Percentiles rank a stretch among this genome's conserved stretches.
Evolutionary conservation across 2,888 invertebrate genomes (phyloP).

Genomic region (Sarcophaga caerulescens): DNA sequence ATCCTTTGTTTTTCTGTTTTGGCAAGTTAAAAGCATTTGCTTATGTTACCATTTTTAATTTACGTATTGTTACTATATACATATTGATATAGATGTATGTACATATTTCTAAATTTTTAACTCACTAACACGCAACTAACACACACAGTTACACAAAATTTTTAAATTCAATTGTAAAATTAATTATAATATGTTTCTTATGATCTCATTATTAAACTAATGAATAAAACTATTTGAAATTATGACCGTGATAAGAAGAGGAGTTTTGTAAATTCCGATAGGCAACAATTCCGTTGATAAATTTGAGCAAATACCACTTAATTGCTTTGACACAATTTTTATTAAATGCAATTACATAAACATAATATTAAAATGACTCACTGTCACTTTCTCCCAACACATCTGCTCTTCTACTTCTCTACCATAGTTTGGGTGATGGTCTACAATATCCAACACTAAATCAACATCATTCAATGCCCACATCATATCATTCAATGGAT

Average conservation of each 20-base stretch:
- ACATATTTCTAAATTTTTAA: background rate
- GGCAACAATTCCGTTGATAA: no score
- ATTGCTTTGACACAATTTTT: background rate
- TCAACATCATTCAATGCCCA: slow-evolving; percentile 83
- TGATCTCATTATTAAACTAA: slow-evolving; percentile 15
- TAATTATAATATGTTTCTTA: background rate
- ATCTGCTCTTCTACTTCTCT: slow-evolving; percentile 48
- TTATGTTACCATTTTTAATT: background rate
- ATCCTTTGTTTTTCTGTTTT: slow-evolving; percentile 66
- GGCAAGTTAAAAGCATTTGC: slow-evolving; percentile 76
- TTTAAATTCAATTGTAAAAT: background rate
- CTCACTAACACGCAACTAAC: slow-evolving; percentile 4
- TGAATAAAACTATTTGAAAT: background rate
- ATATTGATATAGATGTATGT: background rate
- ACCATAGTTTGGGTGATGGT: slow-evolving; percentile 92
- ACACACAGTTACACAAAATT: slow-evolving; percentile 14
- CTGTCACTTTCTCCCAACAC: slow-evolving; percentile 43
- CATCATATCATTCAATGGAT: slow-evolving; percentile 92
- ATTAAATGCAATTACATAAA: background rate
- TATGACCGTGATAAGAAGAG: background rate
- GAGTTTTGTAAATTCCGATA: no score
- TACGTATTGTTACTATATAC: background rate
- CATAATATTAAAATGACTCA: slow-evolving; percentile 20
- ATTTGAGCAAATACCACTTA: no score
- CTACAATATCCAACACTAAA: slow-evolving; percentile 91